Base-by-base conservation (phyloP, 1,140 invertebrate genomes). In the Holcopasites calliopsidis region DNA sequence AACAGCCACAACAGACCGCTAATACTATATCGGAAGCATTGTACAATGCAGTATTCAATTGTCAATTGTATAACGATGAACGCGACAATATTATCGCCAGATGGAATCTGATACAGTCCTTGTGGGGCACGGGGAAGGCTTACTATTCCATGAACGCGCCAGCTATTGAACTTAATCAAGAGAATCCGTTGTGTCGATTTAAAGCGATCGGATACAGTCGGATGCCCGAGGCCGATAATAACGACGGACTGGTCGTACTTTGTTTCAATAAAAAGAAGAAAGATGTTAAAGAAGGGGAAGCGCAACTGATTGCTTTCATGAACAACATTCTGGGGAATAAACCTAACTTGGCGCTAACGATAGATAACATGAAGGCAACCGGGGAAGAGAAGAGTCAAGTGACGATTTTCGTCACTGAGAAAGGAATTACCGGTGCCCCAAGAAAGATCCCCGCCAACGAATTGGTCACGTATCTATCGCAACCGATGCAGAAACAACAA, bases 81-180 rank as follows among this genome's bases (percentile, higher is more conserved):
- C 92, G 97, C 44, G 98, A 99, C 88, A 95, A 95, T 74, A 96
- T 97, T 38, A 93, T 99, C 44, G 96, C 97, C 2, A 96, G 96
- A 88, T 98, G 97, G 96, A 99, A 99, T 88, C 94, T 98, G 71
- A 91, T 99, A 49, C 97, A 98, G 90, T 97, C 98, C 1, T 95
- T 96, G 79, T 99, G 98, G 97, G 98, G 98, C 2, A 94, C 93
- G 66, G 97, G 97, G 84, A 94, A 95, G 91, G 95, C 96, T 4
- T 97, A 95, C 87, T 98, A 97, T 88, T 94, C 94, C 23, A 91
- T 94, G 44, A 95, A 94, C 84, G 92, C 92, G 0, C 95, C 95
- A 2, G 94, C 96, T 1, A 94, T 98, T 18, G 95, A 97, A 69
- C 95, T 98, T 54, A 97, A 95, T 65, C 95, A 96, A 65, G 95